Percentiles rank a stretch among this genome's conserved stretches.
Conservation (phyloP, 2,888 invertebrate genomes). For the Girardia tigrina region DNA sequence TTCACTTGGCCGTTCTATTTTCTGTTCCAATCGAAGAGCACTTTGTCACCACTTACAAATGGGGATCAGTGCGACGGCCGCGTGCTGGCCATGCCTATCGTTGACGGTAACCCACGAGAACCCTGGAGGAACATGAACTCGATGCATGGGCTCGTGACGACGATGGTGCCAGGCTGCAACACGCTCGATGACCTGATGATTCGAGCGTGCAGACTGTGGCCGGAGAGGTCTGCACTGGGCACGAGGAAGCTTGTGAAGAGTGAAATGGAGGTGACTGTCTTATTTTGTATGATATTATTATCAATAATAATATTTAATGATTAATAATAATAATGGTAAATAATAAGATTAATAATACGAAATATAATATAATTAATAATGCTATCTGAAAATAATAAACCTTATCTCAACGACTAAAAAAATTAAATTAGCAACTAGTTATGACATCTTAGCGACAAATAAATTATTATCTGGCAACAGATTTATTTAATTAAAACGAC, state of each 20-base stretch:
- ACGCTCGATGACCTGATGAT: slow-evolving; percentile 60
- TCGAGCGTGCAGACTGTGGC: slow-evolving; percentile 63
- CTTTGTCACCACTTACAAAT: slow-evolving; percentile 42
- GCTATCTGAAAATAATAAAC: too few species aligned
- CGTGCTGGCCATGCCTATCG: slow-evolving; percentile 38
- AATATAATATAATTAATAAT: too few species aligned
- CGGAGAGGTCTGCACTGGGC: slow-evolving; percentile 66
- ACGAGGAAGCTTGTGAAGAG: slow-evolving; percentile 74
- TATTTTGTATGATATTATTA: too few species aligned
- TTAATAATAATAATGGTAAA: too few species aligned
- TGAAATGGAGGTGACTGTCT: slow-evolving; percentile 67
- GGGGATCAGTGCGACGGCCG: slow-evolving; percentile 28
- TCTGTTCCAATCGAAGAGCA: neutral
- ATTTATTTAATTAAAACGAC: too few species aligned
- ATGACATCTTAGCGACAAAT: too few species aligned
- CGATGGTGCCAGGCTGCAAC: slow-evolving; percentile 45
- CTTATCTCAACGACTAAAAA: too few species aligned
- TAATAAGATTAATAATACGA: too few species aligned
- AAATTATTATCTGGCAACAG: too few species aligned
- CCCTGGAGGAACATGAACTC: slow-evolving; percentile 42
- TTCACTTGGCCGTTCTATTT: slow-evolving; percentile 33
- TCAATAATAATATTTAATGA: too few species aligned
- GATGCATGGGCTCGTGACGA: slow-evolving; percentile 41
- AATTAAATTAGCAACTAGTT: too few species aligned
- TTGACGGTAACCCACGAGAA: slow-evolving; percentile 39